A percentile compares a stretch with the other conserved stretches of the same genome.
These are phyloP conservation scores for Lycaena phlaeas DNA, from an alignment of 2,888 invertebrate genomes.

Conservation along the genomic window DNA sequence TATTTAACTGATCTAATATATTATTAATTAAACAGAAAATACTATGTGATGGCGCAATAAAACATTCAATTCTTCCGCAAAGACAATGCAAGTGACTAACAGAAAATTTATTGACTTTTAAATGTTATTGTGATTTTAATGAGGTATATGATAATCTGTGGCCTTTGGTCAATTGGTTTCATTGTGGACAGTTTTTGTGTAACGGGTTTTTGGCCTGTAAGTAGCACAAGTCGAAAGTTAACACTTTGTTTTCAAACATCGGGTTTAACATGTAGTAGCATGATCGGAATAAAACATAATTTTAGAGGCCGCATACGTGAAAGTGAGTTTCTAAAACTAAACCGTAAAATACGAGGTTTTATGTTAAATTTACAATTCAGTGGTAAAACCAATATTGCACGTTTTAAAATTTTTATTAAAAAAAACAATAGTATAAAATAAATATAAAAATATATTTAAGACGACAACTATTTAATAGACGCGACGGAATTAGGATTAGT, in stretches of 20 bases:
- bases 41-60: too few species aligned
- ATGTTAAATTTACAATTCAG: too few species aligned
- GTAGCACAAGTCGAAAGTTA: conserved; percentile 13
- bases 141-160: conserved; percentile 16
- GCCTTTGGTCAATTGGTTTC: conserved; percentile 16
- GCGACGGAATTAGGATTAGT: too few species aligned
- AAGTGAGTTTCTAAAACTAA: conserved; percentile 11
- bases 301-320: conserved; percentile 3
- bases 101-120: conserved; percentile 20
- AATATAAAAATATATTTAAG: too few species aligned
- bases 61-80: too few species aligned
- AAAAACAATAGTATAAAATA: too few species aligned
- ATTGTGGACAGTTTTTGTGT: conserved; percentile 10
- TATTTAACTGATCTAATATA: too few species aligned
- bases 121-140: conserved; percentile 19
- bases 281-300: conserved; percentile 11
- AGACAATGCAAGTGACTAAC: conserved; percentile 5
- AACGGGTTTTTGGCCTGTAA: conserved; percentile 14
- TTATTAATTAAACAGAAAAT: too few species aligned
- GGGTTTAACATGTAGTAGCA: conserved; percentile 7
- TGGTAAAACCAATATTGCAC: too few species aligned
- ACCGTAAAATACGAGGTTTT: neutral
- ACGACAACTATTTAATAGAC: too few species aligned
- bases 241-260: conserved; percentile 11
- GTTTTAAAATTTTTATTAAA: too few species aligned